Evolutionary conservation across 2,888 invertebrate species (phyloP), one percentile per base, ranked within the genome.

Genomic region (Atherix ibis): DNA sequence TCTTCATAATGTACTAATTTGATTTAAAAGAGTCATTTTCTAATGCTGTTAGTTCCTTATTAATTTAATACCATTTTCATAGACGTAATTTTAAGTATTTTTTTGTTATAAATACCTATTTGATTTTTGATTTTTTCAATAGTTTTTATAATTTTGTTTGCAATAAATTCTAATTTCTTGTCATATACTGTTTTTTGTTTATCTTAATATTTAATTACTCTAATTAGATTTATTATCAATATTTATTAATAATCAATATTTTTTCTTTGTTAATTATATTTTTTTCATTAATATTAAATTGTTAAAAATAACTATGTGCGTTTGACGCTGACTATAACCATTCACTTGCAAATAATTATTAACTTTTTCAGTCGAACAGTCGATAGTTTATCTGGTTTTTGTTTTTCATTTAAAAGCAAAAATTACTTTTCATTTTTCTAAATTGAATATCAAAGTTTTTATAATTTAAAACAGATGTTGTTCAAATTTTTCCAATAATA

Each of bases 281-380:
- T 22, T 35, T 35, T 35, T 27, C 24, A 19, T 15, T 13, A 4
- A 5, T 31, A 22, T 29, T 38, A 34, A 37, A 41, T 41, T 44
- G 40, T 40, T 41, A 45, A 43, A 35, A 46, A 45, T 44, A 46
- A 43, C 45, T 45, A 46, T 47, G 47, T 47, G 47, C 47, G 47
- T 46, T 47, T 43, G 39, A 47, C 44, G 44, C 47, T 47, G 47
- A 47, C 47, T 42, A 41, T 41, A 30, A 12, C 14, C 18, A 35
- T 34, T 40, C 10, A 27, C 22, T 19, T 18, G n/a, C 17, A 29
- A 16, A 6, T 29, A 6, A 15, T 4, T 15, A 15, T 28, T 28
- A 5, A 4, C 5, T 28, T 4, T 28, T 28, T 19, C 9, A 6
- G 9, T 19, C 19, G 19, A 19, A 6, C 9, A 19, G 19, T 19